A percentile compares a stretch with the other conserved stretches of the same genome.
These are phyloP conservation scores for Myrmecobius fasciatus DNA, from an alignment of 2,113 vertebrate genomes.

Conservation along the genomic window DNA sequence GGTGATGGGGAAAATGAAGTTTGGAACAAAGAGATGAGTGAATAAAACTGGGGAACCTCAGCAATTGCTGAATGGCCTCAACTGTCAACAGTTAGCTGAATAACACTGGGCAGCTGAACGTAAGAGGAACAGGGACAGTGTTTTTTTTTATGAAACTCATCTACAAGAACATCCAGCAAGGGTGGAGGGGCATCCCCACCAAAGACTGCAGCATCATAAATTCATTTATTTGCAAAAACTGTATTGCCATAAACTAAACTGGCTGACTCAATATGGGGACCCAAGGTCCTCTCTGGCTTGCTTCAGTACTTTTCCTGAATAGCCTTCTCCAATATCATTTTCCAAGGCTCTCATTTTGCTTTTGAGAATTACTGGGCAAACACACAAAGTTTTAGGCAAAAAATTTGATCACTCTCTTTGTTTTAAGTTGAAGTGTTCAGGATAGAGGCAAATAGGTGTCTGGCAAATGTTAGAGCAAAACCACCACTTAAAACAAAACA, in stretches of 20 bases:
- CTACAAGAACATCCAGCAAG: background rate
- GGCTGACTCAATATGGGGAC: constrained; percentile 3
- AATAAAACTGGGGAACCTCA: constrained; percentile 45
- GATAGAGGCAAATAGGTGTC: background rate
- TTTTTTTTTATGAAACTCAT: constrained; percentile 48
- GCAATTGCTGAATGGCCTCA: constrained; percentile 32
- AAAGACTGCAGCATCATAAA: constrained; percentile 38
- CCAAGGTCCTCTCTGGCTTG: constrained; percentile 43
- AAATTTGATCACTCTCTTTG: constrained; percentile 40
- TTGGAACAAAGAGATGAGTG: constrained; percentile 21
- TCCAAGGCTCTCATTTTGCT: constrained; percentile 47
- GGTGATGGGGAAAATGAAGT: constrained; percentile 12
- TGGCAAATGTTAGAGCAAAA: background rate
- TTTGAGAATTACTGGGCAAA: constrained; percentile 61
- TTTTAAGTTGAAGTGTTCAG: constrained; percentile 58
- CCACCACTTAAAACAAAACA: constrained; percentile 26
- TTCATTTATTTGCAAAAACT: constrained; percentile 44
- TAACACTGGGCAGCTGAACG: constrained; percentile 41
- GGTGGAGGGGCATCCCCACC: background rate
- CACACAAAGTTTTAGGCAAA: constrained; percentile 60
- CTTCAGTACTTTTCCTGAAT: constrained; percentile 66
- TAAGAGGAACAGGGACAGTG: constrained; percentile 54
- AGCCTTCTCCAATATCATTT: constrained; percentile 58
- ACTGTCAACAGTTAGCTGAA: constrained; percentile 46
- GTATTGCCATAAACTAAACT: constrained; percentile 29